Evolutionary conservation across 37 sponge, comb jelly and placozoan genomes (phyloP), one percentile per base, ranked within the genome.

Genomic region (Aplysina aerophoba): DNA sequence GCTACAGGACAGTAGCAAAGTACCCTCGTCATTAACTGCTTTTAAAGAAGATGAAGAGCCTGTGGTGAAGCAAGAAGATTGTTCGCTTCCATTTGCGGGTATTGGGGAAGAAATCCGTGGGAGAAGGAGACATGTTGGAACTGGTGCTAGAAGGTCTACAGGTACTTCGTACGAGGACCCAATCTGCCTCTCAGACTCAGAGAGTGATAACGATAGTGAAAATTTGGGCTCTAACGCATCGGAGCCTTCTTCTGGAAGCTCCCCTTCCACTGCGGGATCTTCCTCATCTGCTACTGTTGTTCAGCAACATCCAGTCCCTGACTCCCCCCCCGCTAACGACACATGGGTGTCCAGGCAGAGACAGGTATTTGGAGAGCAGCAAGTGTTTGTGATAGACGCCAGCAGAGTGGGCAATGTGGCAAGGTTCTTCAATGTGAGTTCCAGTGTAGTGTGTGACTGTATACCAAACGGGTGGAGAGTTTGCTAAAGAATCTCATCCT

Each of bases 331-430:
- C 4, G 8, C 44, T 16, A 64, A 2, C 16, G 55, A 44, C 44
- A 66, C 64, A 20, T 28, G 54, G 34, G 28, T 35, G 13, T 69
- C 71, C 34, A 64, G n/a, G 16, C 41, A 50, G 35, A 81, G 89
- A 8, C 36, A 63, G 31, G 65, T 57, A 50, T 92, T 80, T 63
- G 27, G 65, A 16, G 91, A 96, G 55, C 60, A 84, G 6, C 78
- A 79, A 15, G 79, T 63, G n/a, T 95, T 90, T 38, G 77, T 93
- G 38, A 90, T 94, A 78, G 98, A 97, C 83, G 94, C 98, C 14
- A 93, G 91, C 63, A 8, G 3, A 0, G 81, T 35, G 21, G 98
- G 98, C 13, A 97, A 97, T 71, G 67, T 97, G 19, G 98, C 90
- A 5, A 58, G 98, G 53, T 97, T 83, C 60, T 85, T 93, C 78